A percentile compares a stretch with the other conserved stretches of the same genome.
Conservation (phyloP, 1,140 invertebrate genomes). For the Bathynomus jamesi region DNA sequence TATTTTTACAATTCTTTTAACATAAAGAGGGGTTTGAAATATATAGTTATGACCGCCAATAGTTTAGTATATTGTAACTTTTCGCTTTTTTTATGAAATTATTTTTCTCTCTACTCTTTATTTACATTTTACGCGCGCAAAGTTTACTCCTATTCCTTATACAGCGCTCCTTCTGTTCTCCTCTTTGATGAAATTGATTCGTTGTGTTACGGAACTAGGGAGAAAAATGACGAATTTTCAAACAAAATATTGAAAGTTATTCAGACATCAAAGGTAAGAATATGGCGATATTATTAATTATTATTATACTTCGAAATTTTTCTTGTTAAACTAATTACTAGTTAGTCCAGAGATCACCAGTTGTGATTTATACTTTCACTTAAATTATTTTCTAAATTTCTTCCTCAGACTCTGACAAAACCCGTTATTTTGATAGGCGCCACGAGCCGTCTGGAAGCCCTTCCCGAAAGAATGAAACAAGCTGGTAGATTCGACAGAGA, state of each 20-base stretch:
- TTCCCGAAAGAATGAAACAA: too few species aligned
- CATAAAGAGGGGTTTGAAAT: not conserved
- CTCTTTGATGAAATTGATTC: not conserved
- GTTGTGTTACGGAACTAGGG: not conserved
- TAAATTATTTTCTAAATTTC: too few species aligned
- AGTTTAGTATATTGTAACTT: not conserved
- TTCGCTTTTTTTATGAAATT: not conserved
- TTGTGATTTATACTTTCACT: too few species aligned
- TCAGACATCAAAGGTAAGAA: not conserved
- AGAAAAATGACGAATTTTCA: not conserved
- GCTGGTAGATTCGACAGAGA: too few species aligned
- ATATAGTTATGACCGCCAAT: not conserved
- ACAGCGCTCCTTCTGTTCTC: not conserved
- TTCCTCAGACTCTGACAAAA: too few species aligned
- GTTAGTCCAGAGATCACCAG: too few species aligned
- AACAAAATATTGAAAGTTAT: not conserved
- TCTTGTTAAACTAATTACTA: too few species aligned
- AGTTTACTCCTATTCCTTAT: not conserved
- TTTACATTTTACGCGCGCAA: too few species aligned
- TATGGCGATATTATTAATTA: not conserved
- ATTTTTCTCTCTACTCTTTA: not conserved
- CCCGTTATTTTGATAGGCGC: too few species aligned
- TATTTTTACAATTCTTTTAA: not conserved
- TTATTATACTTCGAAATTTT: too few species aligned
- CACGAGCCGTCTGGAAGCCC: too few species aligned